These are phyloP conservation scores for Dasyprocta punctata DNA, from an alignment of 2,113 vertebrate genomes.

Conservation along the genomic window DNA sequence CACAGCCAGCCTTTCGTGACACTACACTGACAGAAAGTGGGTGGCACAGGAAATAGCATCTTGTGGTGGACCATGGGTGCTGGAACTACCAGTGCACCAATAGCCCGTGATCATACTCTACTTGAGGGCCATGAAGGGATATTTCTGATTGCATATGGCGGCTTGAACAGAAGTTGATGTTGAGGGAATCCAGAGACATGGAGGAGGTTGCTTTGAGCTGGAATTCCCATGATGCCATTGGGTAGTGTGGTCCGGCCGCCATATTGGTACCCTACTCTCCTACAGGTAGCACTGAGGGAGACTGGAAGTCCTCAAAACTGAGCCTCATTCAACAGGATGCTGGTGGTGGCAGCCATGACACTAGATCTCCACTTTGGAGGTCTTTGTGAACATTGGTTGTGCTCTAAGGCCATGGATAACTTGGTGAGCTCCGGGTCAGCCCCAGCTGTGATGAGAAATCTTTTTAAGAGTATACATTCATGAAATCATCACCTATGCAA, in stretches of 20 bases:
- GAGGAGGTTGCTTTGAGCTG: accelerated
- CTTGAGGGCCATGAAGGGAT: background rate
- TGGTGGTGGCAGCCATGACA: background rate
- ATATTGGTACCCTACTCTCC: background rate
- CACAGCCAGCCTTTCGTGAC: too few species aligned
- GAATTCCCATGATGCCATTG: background rate
- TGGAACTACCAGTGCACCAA: too few species aligned
- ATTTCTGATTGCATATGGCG: too few species aligned
- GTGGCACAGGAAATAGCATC: too few species aligned
- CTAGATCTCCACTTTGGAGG: too few species aligned
- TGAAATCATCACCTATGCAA: too few species aligned
- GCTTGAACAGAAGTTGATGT: background rate
- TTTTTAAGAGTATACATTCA: background rate
- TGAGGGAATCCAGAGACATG: accelerated
- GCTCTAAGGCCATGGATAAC: background rate
- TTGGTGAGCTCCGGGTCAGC: too few species aligned
- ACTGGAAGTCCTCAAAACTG: background rate
- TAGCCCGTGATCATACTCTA: accelerated
- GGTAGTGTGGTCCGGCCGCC: accelerated
- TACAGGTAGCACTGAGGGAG: background rate
- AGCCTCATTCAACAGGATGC: accelerated
- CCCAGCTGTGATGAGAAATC: background rate
- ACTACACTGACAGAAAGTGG: too few species aligned
- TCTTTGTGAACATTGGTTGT: background rate
- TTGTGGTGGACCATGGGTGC: too few species aligned